These are phyloP conservation scores for Hirudinaria manillensis DNA, from an alignment of 2,888 invertebrate genomes.

Conservation along the genomic window DNA sequence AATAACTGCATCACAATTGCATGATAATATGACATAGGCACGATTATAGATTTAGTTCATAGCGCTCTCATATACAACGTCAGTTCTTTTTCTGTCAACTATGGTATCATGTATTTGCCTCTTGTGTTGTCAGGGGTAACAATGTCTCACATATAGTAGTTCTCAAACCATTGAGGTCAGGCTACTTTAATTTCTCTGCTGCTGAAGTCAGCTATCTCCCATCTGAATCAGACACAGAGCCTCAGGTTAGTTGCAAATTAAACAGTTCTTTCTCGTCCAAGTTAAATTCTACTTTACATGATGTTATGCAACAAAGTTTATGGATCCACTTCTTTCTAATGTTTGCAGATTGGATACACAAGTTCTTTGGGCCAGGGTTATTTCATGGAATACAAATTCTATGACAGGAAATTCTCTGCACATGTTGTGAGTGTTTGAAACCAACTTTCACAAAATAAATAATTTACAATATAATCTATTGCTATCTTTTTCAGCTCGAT, in stretches of 20 bases:
- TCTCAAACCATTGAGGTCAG: constrained; percentile 78
- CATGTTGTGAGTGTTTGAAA: constrained; percentile 66
- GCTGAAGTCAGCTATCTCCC: constrained; percentile 84
- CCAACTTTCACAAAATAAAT: neutral
- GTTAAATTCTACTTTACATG: too few relatives aligned
- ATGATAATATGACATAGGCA: too few relatives aligned
- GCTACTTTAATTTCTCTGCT: constrained; percentile 93
- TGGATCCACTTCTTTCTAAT: neutral
- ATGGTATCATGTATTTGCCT: too few relatives aligned
- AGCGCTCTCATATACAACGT: too few relatives aligned
- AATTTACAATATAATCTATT: neutral
- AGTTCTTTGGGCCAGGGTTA: constrained; percentile 94
- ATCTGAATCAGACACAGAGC: constrained; percentile 68
- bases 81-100: too few relatives aligned
- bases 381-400: constrained; percentile 84
- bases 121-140: constrained; percentile 59
- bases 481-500: constrained; percentile 60
- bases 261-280: neutral
- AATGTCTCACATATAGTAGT: constrained; percentile 91
- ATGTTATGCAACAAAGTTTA: too few relatives aligned
- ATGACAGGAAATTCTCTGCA: constrained; percentile 90
- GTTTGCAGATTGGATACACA: constrained; percentile 64
- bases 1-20: neutral
- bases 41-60: too few relatives aligned
- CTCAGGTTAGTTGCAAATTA: constrained; percentile 52